These are phyloP conservation scores for Charina bottae DNA, from an alignment of 2,113 vertebrate genomes.

Conservation along the genomic window DNA sequence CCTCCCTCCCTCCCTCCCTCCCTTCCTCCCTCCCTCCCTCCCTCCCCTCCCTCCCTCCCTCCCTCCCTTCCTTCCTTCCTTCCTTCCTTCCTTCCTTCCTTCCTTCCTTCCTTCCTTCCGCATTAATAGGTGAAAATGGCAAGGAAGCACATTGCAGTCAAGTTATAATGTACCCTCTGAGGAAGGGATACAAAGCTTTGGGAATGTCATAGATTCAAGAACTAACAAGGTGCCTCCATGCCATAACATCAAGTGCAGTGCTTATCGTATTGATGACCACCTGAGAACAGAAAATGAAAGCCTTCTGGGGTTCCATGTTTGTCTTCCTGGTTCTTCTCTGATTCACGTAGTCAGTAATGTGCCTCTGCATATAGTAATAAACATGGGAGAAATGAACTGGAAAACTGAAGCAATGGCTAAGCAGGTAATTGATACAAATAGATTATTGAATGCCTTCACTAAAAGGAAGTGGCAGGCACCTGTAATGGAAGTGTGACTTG, in stretches of 20 bases:
- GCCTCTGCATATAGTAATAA: background rate
- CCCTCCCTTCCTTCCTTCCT: no score
- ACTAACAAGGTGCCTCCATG: background rate
- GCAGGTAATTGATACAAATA: slow-evolving; percentile 52
- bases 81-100: no score
- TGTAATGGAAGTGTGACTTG: slow-evolving; percentile 57
- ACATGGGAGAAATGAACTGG: background rate
- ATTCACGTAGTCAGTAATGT: background rate
- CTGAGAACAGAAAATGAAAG: background rate
- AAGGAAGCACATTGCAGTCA: background rate
- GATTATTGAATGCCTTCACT: slow-evolving; percentile 54
- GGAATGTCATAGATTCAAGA: background rate
- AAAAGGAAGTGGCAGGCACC: slow-evolving; percentile 53
- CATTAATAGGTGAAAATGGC: background rate
- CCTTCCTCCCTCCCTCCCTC: no score
- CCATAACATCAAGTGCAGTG: background rate
- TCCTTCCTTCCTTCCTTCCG: no score
- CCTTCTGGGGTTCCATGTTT: background rate
- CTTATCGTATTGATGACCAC: background rate
- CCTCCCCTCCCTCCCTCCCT: no score
- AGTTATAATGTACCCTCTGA: no score
- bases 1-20: no score
- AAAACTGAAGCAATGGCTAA: background rate
- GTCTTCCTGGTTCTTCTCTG: background rate
- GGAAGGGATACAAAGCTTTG: background rate